Conservation (phyloP, 2,797 vertebrate species). For the Zenarchopterus dispar region DNA sequence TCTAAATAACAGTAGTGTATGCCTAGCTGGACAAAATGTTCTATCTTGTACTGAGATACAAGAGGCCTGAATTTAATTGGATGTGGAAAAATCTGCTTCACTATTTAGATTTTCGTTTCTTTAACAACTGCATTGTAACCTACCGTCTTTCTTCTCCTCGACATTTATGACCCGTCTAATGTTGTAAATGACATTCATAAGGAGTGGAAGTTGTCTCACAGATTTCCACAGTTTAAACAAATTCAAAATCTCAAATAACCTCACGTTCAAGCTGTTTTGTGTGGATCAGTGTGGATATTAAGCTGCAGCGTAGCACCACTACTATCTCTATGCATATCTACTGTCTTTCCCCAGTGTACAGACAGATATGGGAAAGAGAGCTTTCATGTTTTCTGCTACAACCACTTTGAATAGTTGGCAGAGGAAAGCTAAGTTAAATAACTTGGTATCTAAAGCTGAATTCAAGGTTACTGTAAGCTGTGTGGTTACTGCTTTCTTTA, state of each 20-base stretch:
- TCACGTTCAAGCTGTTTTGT: slow-evolving; percentile 3
- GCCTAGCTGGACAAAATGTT: too few relatives aligned
- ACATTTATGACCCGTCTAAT: background rate
- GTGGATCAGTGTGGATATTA: slow-evolving; percentile 17
- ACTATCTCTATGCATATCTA: slow-evolving; percentile 4
- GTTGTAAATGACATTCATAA: background rate
- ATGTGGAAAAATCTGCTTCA: background rate
- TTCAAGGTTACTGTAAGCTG: slow-evolving; percentile 18
- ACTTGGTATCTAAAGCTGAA: slow-evolving; percentile 13
- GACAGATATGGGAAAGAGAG: slow-evolving; percentile 18
- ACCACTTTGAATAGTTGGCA: slow-evolving; percentile 28
- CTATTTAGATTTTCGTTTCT: background rate
- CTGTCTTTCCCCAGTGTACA: slow-evolving; percentile 17
- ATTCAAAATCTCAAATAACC: background rate
- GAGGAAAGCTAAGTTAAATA: slow-evolving; percentile 17
- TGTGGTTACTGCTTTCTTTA: slow-evolving; percentile 3
- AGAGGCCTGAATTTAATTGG: too few relatives aligned
- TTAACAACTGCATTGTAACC: too few relatives aligned
- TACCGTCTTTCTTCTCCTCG: too few relatives aligned
- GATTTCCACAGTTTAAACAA: slow-evolving; percentile 7
- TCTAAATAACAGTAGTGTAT: too few relatives aligned
- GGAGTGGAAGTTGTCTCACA: background rate
- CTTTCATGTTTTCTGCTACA: slow-evolving; percentile 25
- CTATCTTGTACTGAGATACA: too few relatives aligned
- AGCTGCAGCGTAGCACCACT: background rate